Base-by-base conservation (phyloP, 2,888 invertebrate species). In the Melangyna quadrimaculata region DNA sequence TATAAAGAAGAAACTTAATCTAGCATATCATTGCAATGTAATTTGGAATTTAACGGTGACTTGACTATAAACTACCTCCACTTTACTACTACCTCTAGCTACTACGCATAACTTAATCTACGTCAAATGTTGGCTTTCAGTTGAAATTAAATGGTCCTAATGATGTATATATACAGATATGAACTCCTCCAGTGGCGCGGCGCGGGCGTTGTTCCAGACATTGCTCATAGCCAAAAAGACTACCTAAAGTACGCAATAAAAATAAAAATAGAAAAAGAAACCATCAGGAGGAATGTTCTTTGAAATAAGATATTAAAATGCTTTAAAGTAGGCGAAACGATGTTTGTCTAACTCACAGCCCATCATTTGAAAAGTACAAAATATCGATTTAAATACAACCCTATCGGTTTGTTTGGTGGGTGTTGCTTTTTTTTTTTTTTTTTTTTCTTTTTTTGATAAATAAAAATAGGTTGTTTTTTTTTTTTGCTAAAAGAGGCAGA, bases 301-400 rank as follows among this genome's bases (percentile, higher is more conserved):
- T 71, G 43, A 74, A 79, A 72, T 57, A 67, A 71, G n/a, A 61
- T 75, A 72, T 75, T 84, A 74, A 78, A 78, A 65, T 57, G 74
- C 67, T 61, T 75, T 84, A 75, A 84, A 84, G 70, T 37, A 24
- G n/a, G 59, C 43, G 40, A 63, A 63, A 27, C 40, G 61, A 63
- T 40, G 61, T 40, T 43, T 19, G n/a, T 40, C 24, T 10, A 61
- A 61, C 27, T 51, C 51, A 1, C 12, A 27, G 14, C 19, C 43
- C 17, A 27, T 43, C 43, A 63, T 65, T n/a, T 43, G 65, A 65
- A 63, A 48, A 32, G 48, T 14, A 45, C 29, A 45, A 65, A 61
- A 65, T 65, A 45, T 65, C 65, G 65, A 65, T 65, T 65, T 27
- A 32, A 3, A 24, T 24, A 24, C 65, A 48, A 67, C 65, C 65